Percentiles rank a stretch among this genome's conserved stretches.
Evolutionary conservation across 1,140 invertebrate genomes (phyloP).

Genomic region (Holotrichia oblita): DNA sequence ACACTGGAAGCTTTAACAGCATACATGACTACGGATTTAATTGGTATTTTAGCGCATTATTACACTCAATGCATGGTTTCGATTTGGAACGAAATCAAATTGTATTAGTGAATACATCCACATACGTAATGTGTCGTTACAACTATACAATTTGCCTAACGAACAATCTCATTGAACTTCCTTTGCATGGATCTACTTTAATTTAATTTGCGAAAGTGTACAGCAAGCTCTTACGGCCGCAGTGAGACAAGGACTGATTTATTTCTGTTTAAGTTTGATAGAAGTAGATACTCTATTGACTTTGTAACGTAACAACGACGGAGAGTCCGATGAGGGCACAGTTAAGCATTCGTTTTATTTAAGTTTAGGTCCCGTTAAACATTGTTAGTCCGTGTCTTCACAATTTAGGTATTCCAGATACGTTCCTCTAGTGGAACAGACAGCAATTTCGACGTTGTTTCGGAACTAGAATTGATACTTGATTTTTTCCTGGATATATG

Average conservation of each 20-base stretch:
- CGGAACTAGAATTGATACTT: background rate
- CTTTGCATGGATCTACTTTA: constrained; percentile 21
- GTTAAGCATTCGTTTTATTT: constrained; percentile 31
- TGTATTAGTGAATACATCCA: no score
- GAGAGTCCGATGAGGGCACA: constrained; percentile 41
- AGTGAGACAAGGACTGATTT: constrained; percentile 48
- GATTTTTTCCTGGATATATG: background rate
- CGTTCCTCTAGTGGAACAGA: background rate
- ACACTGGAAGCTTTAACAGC: no score
- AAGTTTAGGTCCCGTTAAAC: constrained; percentile 34
- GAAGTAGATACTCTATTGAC: constrained; percentile 51
- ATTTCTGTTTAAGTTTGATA: constrained; percentile 50
- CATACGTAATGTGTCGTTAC: background rate
- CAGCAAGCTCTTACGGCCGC: constrained; percentile 12
- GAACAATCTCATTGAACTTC: background rate
- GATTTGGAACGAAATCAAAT: no score
- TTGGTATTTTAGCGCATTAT: no score
- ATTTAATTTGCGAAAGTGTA: constrained; percentile 33
- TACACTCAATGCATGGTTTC: no score
- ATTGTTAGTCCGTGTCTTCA: constrained; percentile 21
- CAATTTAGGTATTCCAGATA: background rate
- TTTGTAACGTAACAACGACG: constrained; percentile 49
- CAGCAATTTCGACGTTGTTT: background rate
- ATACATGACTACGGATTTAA: no score
- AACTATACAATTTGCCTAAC: background rate